These are phyloP conservation scores for Eristalis pertinax DNA, from an alignment of 2,888 invertebrate genomes.

Conservation along the genomic window DNA sequence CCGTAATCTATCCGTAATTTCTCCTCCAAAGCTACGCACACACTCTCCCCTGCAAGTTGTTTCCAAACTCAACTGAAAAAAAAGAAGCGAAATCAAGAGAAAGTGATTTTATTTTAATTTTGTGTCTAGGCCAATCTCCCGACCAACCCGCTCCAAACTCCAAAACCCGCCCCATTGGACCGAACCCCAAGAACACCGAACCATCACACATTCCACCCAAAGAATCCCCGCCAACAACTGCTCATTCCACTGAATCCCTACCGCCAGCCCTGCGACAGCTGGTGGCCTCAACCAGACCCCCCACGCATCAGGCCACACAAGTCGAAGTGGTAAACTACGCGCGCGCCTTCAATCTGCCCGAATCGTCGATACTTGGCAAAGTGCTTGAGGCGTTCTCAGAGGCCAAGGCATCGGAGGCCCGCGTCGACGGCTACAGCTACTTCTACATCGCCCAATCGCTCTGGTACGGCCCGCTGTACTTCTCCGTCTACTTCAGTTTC, in stretches of 20 bases:
- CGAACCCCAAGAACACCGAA: background rate
- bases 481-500: slow-evolving; percentile 49
- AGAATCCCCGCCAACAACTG: slow-evolving; percentile 13
- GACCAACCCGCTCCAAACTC: slow-evolving; percentile 22
- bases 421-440: slow-evolving; percentile 53
- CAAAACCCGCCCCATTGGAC: slow-evolving; percentile 20
- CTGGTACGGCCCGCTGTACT: slow-evolving; percentile 56
- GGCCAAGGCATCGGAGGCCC: slow-evolving; percentile 30
- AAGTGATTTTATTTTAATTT: slow-evolving; percentile 4
- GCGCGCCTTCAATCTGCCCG: slow-evolving; percentile 8
- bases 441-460: slow-evolving; percentile 39
- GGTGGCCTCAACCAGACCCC: background rate
- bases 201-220: slow-evolving; percentile 4
- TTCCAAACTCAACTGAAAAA: background rate
- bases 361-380: background rate
- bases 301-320: background rate
- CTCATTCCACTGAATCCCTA: slow-evolving; percentile 8
- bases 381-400: slow-evolving; percentile 39
- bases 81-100: no score
- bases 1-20: background rate
- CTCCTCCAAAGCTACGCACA: no score
- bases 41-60: background rate
- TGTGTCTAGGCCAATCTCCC: slow-evolving; percentile 37
- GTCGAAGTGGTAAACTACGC: slow-evolving; percentile 19
- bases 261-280: background rate